These are phyloP conservation scores for Eriosoma lanigerum DNA, from an alignment of 1,140 invertebrate species.

Conservation along the genomic window DNA sequence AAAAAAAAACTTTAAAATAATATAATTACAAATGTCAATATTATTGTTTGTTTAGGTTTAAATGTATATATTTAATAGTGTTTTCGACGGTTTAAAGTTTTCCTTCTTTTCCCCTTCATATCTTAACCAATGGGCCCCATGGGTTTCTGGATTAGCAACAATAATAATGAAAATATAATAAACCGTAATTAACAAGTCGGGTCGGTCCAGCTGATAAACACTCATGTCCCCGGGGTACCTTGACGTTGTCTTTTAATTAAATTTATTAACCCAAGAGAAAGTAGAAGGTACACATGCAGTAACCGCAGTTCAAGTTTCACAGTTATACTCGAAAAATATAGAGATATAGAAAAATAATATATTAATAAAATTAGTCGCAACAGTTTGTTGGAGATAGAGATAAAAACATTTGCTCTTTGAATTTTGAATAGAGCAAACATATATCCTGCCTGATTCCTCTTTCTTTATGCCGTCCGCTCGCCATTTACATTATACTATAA, in stretches of 20 bases:
- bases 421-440: not conserved
- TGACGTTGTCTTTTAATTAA: conserved; percentile 49
- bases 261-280: conserved; percentile 39
- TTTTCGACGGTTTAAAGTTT: conserved; percentile 19
- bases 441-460: not conserved
- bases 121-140: conserved; percentile 18
- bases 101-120: conserved; percentile 1
- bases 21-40: conserved; percentile 20
- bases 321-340: not conserved
- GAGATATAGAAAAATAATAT: not conserved
- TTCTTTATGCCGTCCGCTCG: not conserved
- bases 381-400: not conserved
- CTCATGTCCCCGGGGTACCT: conserved; percentile 13
- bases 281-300: conserved; percentile 8
- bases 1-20: not conserved
- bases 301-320: conserved; percentile 38
- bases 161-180: conserved; percentile 51
- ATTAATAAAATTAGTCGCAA: conserved; percentile 30
- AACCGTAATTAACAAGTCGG: conserved; percentile 47
- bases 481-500: not conserved
- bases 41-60: conserved; percentile 14
- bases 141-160: conserved; percentile 41
- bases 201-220: conserved; percentile 44
- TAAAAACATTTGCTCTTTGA: conserved; percentile 17
- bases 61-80: not conserved